Conservation (phyloP, 2,888 invertebrate species). For the Brassicogethes aeneus region DNA sequence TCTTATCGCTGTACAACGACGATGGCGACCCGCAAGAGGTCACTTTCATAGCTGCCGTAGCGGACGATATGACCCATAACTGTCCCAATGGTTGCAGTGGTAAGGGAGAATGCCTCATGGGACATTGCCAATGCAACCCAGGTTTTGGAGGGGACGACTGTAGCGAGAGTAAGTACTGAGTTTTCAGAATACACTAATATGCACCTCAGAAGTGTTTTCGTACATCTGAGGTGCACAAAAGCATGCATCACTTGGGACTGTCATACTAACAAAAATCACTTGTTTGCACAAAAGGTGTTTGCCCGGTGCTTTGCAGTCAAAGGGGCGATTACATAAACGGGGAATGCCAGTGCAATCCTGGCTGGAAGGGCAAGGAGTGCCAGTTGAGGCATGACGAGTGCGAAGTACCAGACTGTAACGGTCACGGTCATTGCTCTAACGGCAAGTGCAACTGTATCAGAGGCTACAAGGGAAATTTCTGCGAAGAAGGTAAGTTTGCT, state of each 20-base stretch:
- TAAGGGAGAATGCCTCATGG: conserved; percentile 91
- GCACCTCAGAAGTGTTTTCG: neutral
- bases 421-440: conserved; percentile 91
- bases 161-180: conserved; percentile 80
- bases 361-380: conserved; percentile 98
- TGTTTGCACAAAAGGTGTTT: conserved; percentile 63
- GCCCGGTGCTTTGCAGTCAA: conserved; percentile 94
- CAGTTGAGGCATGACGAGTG: conserved; percentile 92
- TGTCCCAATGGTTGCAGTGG: conserved; percentile 95
- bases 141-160: conserved; percentile 96
- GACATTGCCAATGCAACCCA: conserved; percentile 92
- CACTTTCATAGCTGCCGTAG: conserved; percentile 72
- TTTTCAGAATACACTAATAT: neutral
- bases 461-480: conserved; percentile 92
- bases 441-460: conserved; percentile 91
- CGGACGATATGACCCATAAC: conserved; percentile 89
- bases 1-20: conserved; percentile 91
- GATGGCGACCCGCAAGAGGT: conserved; percentile 85
- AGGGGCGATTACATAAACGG: conserved; percentile 95
- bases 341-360: conserved; percentile 93
- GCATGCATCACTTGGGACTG: too few relatives aligned
- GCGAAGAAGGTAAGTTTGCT: conserved; percentile 64
- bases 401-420: conserved; percentile 92
- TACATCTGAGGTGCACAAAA: too few relatives aligned
- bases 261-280: too few relatives aligned